These are phyloP conservation scores for Sitophilus oryzae DNA, from an alignment of 1,140 invertebrate genomes.

Conservation along the genomic window DNA sequence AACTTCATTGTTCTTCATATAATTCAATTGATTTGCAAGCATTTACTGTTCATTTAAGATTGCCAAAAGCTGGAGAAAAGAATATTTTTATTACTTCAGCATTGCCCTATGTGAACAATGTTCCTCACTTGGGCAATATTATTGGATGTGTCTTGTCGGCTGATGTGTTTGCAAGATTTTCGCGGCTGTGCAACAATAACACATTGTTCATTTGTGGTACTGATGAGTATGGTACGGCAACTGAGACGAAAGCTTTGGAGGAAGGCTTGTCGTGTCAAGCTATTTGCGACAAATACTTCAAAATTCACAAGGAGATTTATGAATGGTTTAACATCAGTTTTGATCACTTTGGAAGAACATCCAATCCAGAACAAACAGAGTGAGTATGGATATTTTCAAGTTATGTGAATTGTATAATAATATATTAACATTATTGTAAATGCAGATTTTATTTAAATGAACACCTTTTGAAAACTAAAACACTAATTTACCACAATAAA, in stretches of 20 bases:
- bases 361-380: slow-evolving; percentile 88
- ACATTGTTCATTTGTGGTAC: slow-evolving; percentile 92
- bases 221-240: slow-evolving; percentile 99
- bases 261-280: slow-evolving; percentile 83
- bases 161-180: slow-evolving; percentile 96
- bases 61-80: slow-evolving; percentile 71
- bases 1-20: neutral
- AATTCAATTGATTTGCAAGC: neutral
- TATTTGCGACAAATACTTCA: slow-evolving; percentile 98
- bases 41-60: slow-evolving; percentile 44
- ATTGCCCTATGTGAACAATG: slow-evolving; percentile 98
- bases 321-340: slow-evolving; percentile 98
- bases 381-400: too few species aligned
- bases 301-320: slow-evolving; percentile 89
- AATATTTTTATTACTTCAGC: slow-evolving; percentile 95
- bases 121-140: slow-evolving; percentile 98
- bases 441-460: too few species aligned
- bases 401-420: too few species aligned
- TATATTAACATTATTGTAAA: too few species aligned
- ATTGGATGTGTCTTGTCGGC: slow-evolving; percentile 98
- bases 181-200: slow-evolving; percentile 84
- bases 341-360: slow-evolving; percentile 96
- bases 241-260: slow-evolving; percentile 96
- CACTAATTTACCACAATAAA: too few species aligned
- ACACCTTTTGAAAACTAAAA: too few species aligned